Percentiles rank a stretch among this genome's conserved stretches.
Conservation (phyloP, 2,797 vertebrate genomes). For the Phataginus tetradactyla region DNA sequence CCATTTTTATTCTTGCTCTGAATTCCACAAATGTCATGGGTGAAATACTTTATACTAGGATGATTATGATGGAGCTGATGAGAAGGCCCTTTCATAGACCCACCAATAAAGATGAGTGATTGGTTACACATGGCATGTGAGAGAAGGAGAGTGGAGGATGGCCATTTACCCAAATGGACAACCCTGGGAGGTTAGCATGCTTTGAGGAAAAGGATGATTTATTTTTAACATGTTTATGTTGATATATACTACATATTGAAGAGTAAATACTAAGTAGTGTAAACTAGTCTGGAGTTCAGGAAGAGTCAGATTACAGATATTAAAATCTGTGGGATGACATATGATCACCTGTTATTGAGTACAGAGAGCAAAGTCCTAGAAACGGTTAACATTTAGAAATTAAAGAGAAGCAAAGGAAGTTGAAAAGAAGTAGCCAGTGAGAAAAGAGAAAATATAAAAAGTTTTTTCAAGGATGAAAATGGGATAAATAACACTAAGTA, state of each 20-base stretch:
- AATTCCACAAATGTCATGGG: not conserved
- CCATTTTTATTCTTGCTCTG: not conserved
- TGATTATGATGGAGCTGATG: not conserved
- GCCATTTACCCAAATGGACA: too few relatives aligned
- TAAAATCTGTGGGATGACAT: not conserved
- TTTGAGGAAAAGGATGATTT: not conserved
- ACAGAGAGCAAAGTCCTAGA: not conserved
- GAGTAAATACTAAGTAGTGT: not conserved
- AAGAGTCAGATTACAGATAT: not conserved
- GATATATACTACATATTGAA: not conserved
- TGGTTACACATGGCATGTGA: rapidly evolving
- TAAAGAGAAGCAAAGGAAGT: not conserved
- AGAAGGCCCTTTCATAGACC: rapidly evolving
- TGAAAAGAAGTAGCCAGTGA: not conserved
- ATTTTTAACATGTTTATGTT: not conserved
- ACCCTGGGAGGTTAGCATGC: not conserved
- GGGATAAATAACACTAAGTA: not conserved
- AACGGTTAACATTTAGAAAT: not conserved
- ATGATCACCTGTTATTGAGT: not conserved
- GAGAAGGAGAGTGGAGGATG: not conserved
- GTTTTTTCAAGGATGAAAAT: not conserved
- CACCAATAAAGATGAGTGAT: not conserved
- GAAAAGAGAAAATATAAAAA: not conserved
- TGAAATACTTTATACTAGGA: not conserved
- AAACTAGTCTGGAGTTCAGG: not conserved